Base-by-base conservation (phyloP, 2,888 invertebrate species). In the Lepidonotus clava region DNA sequence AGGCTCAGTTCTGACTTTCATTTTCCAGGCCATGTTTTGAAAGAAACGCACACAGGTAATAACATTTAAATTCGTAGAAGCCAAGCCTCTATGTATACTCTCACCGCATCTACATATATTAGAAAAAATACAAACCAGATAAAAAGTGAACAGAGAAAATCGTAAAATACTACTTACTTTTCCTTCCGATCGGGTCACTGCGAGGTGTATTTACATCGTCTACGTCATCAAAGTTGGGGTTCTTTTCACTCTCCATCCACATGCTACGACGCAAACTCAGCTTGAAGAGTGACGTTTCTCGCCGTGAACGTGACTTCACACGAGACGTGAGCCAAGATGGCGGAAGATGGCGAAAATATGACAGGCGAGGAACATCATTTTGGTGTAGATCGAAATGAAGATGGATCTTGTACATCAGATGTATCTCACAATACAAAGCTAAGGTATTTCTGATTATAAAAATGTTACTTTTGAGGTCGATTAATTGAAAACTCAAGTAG, bases 151-250 rank as follows among this genome's bases (percentile, higher is more conserved):
- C 38, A 11, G 21, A 61, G 28, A 28, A 61, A 28, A 11, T 24
- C 28, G 61, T 61, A n/a, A 61, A n/a, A 11, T 61, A 34, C 18
- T 21, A 71, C 71, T 71, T 38, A 71, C 71, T 71, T 71, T 71
- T n/a, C 36, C 24, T 0, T 6, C 8, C 71, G 71, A 71, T 36
- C 38, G 71, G 18, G 71, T 36, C 46, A 80, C 46, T 51, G 51
- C 46, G 46, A 34, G 32, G 80, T 80, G 80, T 80, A 80, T 80
- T 80, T 80, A 80, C 80, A 80, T 80, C 41, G 41, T 8, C 21
- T 80, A 80, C 80, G 80, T 80, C 80, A 80, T 80, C 80, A 80
- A n/a, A 21, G 41, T 80, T 24, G 41, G 80, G 8, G 80, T 80
- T n/a, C n/a, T n/a, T n/a, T n/a, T n/a, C n/a, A n/a, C n/a, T n/a